A percentile compares a stretch with the other conserved stretches of the same genome.
These are phyloP conservation scores for Corythornis leucogaster DNA, from an alignment of 2,797 vertebrate genomes.

Conservation along the genomic window DNA sequence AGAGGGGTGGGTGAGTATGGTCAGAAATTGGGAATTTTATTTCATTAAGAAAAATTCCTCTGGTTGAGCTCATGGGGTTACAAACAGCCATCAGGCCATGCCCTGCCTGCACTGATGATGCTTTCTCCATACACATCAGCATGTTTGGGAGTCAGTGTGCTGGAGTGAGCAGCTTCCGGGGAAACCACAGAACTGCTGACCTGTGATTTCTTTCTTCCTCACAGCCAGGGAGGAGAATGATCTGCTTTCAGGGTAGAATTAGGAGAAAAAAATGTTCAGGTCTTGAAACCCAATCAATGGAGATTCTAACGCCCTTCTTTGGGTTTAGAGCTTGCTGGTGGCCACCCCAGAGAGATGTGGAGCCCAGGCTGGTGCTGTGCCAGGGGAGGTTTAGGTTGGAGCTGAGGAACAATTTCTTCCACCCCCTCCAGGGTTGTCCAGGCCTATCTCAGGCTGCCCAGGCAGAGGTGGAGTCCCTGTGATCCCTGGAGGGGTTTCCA, in stretches of 20 bases:
- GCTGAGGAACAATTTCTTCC: background rate
- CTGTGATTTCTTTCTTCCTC: background rate
- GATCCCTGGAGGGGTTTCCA: background rate
- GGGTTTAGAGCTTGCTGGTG: background rate
- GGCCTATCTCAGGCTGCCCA: background rate
- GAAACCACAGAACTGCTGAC: background rate
- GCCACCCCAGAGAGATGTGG: fast-evolving
- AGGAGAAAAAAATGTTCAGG: background rate
- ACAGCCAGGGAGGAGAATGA: background rate
- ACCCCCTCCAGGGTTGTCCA: too few relatives aligned
- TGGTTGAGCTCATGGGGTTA: background rate
- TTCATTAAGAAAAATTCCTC: background rate
- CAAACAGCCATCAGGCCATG: background rate
- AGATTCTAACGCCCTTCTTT: background rate
- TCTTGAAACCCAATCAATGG: fast-evolving
- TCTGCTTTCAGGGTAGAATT: background rate
- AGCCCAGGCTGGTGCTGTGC: background rate
- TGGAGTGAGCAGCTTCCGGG: background rate
- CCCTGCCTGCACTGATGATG: background rate
- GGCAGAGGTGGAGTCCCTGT: background rate
- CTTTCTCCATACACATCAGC: background rate
- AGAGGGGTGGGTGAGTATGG: fast-evolving
- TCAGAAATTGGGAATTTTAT: background rate
- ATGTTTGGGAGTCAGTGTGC: background rate
- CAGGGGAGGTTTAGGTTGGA: background rate